Evolutionary conservation across 2,113 vertebrate genomes (phyloP).

Genomic region (Climacteris rufus): DNA sequence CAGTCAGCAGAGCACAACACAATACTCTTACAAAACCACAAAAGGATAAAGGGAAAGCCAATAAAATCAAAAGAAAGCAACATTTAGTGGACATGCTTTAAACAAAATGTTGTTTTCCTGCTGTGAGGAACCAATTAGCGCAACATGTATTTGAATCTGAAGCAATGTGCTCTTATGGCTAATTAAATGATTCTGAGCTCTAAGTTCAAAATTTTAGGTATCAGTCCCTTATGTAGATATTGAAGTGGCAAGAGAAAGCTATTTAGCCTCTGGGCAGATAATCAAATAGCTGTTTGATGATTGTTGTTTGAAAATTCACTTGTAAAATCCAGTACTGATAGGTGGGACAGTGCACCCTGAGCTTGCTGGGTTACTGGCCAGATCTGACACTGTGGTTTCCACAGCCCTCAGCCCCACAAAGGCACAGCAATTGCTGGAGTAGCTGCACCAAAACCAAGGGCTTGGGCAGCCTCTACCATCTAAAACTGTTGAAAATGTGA

Average conservation of each 20-base stretch:
- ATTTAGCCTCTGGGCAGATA: neutral
- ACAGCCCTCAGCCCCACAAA: neutral
- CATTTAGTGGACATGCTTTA: neutral
- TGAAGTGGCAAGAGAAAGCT: neutral
- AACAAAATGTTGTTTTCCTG: neutral
- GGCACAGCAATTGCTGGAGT: neutral
- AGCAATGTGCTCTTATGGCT: neutral
- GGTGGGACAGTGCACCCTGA: neutral
- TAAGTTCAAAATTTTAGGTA: conserved; percentile 13
- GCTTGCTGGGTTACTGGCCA: neutral
- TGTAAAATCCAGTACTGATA: neutral
- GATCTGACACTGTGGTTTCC: neutral
- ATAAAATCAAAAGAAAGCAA: neutral
- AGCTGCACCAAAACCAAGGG: neutral
- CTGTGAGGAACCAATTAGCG: conserved; percentile 3
- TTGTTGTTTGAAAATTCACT: neutral
- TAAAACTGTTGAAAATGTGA: neutral
- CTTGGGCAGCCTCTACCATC: neutral
- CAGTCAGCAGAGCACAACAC: neutral
- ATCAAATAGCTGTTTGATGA: neutral
- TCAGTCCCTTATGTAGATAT: neutral
- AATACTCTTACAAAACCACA: neutral
- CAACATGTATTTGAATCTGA: neutral
- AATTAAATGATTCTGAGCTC: conserved; percentile 8
- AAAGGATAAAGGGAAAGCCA: neutral